A percentile compares a stretch with the other conserved stretches of the same genome.
phyloP scores from a whole-genome alignment of 2,113 vertebrate species.

The Eurypyga helias region DNA sequence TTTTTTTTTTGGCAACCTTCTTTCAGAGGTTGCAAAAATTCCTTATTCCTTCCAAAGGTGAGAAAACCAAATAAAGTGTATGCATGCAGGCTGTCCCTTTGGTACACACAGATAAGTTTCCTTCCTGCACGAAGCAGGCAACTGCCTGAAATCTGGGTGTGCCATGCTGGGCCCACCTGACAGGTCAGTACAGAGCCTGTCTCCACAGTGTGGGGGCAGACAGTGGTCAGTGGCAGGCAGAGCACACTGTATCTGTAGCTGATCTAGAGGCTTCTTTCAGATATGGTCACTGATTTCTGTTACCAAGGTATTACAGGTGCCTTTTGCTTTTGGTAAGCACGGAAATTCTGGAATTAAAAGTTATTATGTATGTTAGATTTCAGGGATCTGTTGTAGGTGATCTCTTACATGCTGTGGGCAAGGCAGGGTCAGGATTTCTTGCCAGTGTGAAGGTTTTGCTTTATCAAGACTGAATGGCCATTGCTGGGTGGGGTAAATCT shows the following conservation, averaged over 20 bases:
- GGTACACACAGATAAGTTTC: not conserved
- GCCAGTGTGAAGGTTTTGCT: not conserved
- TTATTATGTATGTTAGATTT: not conserved
- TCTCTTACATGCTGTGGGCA: not conserved
- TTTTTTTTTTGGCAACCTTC: not conserved
- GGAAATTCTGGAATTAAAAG: not conserved
- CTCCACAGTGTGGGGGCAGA: not conserved
- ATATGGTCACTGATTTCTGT: not conserved
- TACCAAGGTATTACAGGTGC: not conserved
- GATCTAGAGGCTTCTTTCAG: not conserved
- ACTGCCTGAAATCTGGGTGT: not conserved
- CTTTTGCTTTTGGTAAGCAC: not conserved
- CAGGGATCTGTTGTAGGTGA: not conserved
- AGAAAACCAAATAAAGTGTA: fast-evolving
- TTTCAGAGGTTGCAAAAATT: too few species aligned
- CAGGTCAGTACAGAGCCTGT: not conserved
- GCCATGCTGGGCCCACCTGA: not conserved
- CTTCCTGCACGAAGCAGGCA: not conserved
- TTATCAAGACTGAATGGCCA: not conserved
- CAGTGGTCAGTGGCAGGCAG: not conserved
- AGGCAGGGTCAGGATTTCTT: not conserved
- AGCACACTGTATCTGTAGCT: not conserved
- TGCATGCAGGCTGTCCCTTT: not conserved
- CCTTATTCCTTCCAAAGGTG: not conserved
- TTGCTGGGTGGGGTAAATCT: not conserved